These are phyloP conservation scores for Parauchenoglanis ngamensis DNA, from an alignment of 2,797 vertebrate genomes.

Conservation along the genomic window DNA sequence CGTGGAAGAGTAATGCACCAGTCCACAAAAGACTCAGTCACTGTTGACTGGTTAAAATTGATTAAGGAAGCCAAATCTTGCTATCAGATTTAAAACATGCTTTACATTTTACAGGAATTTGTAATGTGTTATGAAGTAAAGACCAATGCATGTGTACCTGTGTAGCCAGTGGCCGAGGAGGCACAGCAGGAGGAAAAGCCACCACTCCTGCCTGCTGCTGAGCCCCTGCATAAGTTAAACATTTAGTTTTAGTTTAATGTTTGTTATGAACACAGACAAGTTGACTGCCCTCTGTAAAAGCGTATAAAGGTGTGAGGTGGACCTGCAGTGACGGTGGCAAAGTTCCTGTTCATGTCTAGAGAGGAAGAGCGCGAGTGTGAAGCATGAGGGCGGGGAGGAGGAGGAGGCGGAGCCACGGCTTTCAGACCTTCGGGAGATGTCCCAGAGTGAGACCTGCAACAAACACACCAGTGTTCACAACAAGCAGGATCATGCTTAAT, in stretches of 20 bases:
- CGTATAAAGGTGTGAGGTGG: conserved; percentile 16
- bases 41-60: not conserved
- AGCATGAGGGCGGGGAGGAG: conserved; percentile 91
- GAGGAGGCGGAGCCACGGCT: conserved; percentile 89
- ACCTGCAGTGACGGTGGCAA: conserved; percentile 82
- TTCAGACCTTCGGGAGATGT: conserved; percentile 87
- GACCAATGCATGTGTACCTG: conserved; percentile 76
- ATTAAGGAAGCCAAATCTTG: not conserved
- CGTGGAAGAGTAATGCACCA: not conserved
- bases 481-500: not conserved
- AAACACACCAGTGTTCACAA: conserved; percentile 33
- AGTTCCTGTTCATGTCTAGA: conserved; percentile 96
- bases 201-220: conserved; percentile 84
- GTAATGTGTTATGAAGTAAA: not conserved
- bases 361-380: conserved; percentile 97
- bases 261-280: not conserved
- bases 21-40: too few species aligned
- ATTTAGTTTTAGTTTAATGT: not conserved
- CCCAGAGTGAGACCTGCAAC: conserved; percentile 92
- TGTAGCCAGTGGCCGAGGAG: conserved; percentile 91
- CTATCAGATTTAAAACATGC: not conserved
- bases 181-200: conserved; percentile 93
- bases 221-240: conserved; percentile 64
- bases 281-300: not conserved
- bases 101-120: not conserved